Base-by-base conservation (phyloP, 2,888 invertebrate genomes). In the Leucozona laternaria region DNA sequence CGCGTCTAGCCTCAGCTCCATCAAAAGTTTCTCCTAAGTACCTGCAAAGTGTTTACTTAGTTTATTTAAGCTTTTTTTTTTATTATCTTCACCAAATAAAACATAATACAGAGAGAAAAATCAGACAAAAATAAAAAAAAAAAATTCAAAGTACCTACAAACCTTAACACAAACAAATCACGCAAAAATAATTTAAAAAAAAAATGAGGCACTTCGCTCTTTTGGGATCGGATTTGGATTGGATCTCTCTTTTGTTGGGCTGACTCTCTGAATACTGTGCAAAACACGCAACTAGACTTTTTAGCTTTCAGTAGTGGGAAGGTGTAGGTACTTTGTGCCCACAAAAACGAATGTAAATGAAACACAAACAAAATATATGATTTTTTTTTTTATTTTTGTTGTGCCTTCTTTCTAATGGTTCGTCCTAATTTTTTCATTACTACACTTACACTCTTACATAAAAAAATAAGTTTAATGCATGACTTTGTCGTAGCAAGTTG, bases 351-450 rank as follows among this genome's bases (percentile, higher is more conserved):
- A 86, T n/a, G 7, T 58, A 79, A 76, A 84, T 72, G 76, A 80
- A 84, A 80, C 48, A 71, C 75, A 58, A 66, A 22, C 28, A 57
- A n/a, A n/a, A n/a, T n/a, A n/a, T n/a, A n/a, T n/a, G n/a, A n/a
- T 70, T 40, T 72, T 79, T 76, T 68, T 75, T 37, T 79, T 64
- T 8, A 17, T 28, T 4, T 3, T n/a, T 22, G 3, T 50, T 53
- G 22, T 28, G 20, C 48, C 28, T 66, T 66, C 10, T 76, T 76
- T 86, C 85, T 81, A 86, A 86, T 78, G 81, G 55, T 82, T 81
- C 78, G 86, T 87, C 86, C 86, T 87, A 87, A 82, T 87, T 87
- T 87, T 87, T 87, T 53, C n/a, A 40, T 87, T 87, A 87, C 86
- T 86, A 86, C 78, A 86, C 78, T 82, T 75, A 79, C 78, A 86